These are phyloP conservation scores for Caenorhabditis inopinata DNA, from an alignment of 1,140 invertebrate species.

Conservation along the genomic window DNA sequence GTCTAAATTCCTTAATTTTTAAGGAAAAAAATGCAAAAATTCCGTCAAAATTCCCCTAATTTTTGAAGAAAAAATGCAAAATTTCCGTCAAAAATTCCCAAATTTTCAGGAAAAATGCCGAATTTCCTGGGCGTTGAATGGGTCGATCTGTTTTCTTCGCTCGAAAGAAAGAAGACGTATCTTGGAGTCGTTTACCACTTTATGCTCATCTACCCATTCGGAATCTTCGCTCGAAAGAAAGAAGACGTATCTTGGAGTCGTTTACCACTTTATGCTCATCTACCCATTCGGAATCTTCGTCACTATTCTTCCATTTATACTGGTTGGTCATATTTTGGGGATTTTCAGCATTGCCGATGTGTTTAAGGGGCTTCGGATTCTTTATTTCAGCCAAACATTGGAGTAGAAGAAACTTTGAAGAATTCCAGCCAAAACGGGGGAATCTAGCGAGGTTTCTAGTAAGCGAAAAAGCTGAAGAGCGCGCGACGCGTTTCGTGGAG, in stretches of 20 bases:
- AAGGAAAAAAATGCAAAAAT: neutral
- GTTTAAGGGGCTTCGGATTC: no score
- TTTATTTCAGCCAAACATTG: no score
- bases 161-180: neutral
- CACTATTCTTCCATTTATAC: conserved; percentile 1
- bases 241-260: conserved; percentile 1
- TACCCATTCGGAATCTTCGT: neutral
- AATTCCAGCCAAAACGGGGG: no score
- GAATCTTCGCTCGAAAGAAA: no score
- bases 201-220: conserved; percentile 6
- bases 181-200: conserved; percentile 17
- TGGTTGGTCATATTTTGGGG: neutral
- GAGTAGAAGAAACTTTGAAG: no score
- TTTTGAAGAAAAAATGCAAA: no score
- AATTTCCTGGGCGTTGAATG: conserved; percentile 13
- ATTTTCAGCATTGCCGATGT: no score
- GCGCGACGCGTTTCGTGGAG: no score
- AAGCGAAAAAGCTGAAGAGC: no score
- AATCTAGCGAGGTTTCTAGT: no score
- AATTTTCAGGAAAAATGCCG: neutral
- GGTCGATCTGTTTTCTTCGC: neutral
- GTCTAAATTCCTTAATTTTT: neutral
- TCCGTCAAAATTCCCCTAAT: no score
- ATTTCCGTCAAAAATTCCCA: no score
- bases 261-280: conserved; percentile 21